Evolutionary conservation across 1,140 invertebrate species (phyloP).

Genomic region (Zaprionus tsacasi): DNA sequence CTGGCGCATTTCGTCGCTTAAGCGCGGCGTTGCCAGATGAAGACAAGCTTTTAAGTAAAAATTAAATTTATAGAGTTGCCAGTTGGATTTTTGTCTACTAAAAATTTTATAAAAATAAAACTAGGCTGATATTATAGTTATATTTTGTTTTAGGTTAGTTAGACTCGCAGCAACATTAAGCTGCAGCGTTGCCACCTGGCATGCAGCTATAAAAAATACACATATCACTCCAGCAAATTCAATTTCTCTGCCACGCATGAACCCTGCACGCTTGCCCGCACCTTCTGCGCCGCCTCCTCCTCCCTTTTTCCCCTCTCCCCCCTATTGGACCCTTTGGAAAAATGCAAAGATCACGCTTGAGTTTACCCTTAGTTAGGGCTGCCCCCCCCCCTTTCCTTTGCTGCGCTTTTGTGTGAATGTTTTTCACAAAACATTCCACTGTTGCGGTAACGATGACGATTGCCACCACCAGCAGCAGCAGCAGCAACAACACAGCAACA

Average conservation of each 20-base stretch:
- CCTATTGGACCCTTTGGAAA: constrained; percentile 4
- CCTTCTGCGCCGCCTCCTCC: too few relatives aligned
- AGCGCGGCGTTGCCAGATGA: not conserved
- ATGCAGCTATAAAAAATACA: not conserved
- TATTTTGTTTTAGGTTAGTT: not conserved
- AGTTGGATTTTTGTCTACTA: not conserved
- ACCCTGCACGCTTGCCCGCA: constrained; percentile 23
- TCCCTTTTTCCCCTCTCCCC: not conserved
- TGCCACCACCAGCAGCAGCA: constrained; percentile 41
- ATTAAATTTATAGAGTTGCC: not conserved
- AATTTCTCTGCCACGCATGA: constrained; percentile 47
- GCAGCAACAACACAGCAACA: constrained; percentile 42
- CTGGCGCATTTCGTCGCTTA: not conserved
- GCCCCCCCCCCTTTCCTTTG: constrained; percentile 6
- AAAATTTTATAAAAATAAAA: too few relatives aligned
- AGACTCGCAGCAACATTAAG: not conserved
- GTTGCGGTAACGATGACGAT: constrained; percentile 80
- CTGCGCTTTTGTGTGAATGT: constrained; percentile 75
- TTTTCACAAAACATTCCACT: constrained; percentile 78
- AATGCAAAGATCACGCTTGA: constrained; percentile 68
- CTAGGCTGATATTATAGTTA: too few relatives aligned
- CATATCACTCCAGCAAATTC: not conserved
- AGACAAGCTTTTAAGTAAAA: not conserved
- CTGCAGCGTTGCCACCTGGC: not conserved
- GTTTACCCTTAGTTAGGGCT: constrained; percentile 54